These are phyloP conservation scores for Oppia nitens DNA, from an alignment of 1,140 invertebrate genomes.

Conservation along the genomic window DNA sequence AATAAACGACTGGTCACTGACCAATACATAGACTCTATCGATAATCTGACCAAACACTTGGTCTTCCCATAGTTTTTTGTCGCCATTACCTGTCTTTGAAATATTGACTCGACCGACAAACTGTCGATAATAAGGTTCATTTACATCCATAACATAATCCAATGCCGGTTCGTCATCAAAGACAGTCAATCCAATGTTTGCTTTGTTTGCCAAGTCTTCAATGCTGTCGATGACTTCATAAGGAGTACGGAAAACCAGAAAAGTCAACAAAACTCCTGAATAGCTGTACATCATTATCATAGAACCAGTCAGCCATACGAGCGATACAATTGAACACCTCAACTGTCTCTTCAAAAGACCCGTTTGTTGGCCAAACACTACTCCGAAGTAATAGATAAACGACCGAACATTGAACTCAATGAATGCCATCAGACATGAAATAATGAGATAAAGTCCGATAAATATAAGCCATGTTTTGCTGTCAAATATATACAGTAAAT, in stretches of 20 bases:
- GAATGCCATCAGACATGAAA: background rate
- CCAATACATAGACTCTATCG: background rate
- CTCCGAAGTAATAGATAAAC: background rate
- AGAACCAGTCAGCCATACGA: background rate
- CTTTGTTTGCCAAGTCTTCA: background rate
- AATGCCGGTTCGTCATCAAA: constrained; percentile 2
- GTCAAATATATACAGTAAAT: background rate
- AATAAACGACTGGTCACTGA: background rate
- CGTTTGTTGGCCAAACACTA: background rate
- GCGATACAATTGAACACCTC: background rate
- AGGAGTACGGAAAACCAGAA: background rate
- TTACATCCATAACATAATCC: background rate
- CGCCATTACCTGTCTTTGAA: background rate
- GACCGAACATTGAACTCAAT: background rate
- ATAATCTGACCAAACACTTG: background rate
- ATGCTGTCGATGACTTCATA: background rate
- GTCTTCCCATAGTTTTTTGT: background rate
- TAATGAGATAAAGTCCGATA: background rate
- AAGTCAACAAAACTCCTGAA: background rate
- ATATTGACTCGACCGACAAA: background rate
- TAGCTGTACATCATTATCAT: background rate
- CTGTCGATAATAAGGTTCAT: background rate
- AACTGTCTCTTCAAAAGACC: background rate
- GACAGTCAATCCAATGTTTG: background rate
- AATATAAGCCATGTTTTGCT: background rate